A percentile compares a stretch with the other conserved stretches of the same genome.
phyloP scores from a whole-genome alignment of 2,113 vertebrate genomes.

The Astur gentilis region DNA sequence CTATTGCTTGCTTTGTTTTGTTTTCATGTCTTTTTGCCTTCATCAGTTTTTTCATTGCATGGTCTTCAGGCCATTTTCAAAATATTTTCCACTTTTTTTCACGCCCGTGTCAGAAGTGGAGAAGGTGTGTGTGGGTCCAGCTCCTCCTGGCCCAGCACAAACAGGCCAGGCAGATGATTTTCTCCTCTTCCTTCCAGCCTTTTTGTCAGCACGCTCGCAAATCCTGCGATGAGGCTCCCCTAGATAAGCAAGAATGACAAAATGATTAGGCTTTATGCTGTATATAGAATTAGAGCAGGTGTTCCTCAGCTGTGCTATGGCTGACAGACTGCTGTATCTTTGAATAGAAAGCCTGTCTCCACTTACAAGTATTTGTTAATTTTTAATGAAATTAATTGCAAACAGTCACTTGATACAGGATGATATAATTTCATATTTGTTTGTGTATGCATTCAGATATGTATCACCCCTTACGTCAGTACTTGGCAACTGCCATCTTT shows the following conservation, averaged over 20 bases:
- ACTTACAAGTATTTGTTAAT: conserved; percentile 23
- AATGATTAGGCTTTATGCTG: conserved; percentile 11
- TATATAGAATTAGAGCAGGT: conserved; percentile 36
- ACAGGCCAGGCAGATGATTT: background rate
- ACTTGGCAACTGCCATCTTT: background rate
- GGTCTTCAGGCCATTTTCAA: background rate
- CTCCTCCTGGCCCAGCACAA: background rate
- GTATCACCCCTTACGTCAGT: background rate
- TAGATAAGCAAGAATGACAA: background rate
- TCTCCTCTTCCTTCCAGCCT: background rate
- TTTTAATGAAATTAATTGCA: conserved; percentile 40
- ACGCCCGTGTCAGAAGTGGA: background rate
- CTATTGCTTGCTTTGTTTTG: background rate
- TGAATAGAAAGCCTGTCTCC: background rate
- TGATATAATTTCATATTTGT: background rate
- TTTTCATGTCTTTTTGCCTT: background rate
- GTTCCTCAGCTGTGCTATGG: conserved; percentile 15
- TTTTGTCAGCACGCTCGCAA: background rate
- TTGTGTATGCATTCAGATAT: background rate
- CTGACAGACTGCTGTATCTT: conserved; percentile 14
- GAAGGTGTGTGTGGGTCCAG: background rate
- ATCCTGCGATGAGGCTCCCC: background rate
- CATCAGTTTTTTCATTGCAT: background rate
- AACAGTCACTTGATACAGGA: background rate
- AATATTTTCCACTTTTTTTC: background rate